Base-by-base conservation (phyloP, 2,888 invertebrate genomes). In the Drosophila putrida region DNA sequence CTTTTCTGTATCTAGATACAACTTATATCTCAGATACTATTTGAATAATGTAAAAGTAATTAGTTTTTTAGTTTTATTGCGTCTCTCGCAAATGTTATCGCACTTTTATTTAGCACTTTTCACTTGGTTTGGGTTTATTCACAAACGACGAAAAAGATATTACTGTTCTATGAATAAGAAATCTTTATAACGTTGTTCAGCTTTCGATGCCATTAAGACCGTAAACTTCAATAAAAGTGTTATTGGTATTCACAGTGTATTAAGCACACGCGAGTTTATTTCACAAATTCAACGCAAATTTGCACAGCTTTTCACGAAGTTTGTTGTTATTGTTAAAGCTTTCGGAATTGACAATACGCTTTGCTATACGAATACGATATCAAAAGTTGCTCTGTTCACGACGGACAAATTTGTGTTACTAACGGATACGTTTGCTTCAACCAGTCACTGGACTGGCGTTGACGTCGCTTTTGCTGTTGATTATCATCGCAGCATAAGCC, bases 141-240 rank as follows among this genome's bases (percentile, higher is more conserved):
- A 70, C 53, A 75, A 71, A 51, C 57, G 25, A 13, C 9, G 13
- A 36, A 59, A 59, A 41, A 46, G n/a, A 68, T 70, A 70, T 88
- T 80, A 90, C 46, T 80, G 78, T 80, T 78, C 81, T 91, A 88
- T 88, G 61, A 87, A 90, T 75, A 87, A 77, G 80, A 87, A 82
- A 86, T 91, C 90, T 81, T 87, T 92, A 64, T 88, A 90, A 61
- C 83, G 80, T 69, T 76, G 82, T 87, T 82, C 78, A 83, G 81
- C 78, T 60, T 54, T 70, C 60, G 89, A 83, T 90, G 91, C 90
- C 90, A 90, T 90, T 88, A 84, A 89, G 69, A 72, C 47, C 54
- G 62, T 43, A 63, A 6, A 47, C 25, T 44, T 10, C 11, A 28
- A 38, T 27, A 25, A 53, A 65, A 39, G 47, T 36, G 9, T 47